Base-by-base conservation (phyloP, 2,113 vertebrate species). In the Sylvietta virens region DNA sequence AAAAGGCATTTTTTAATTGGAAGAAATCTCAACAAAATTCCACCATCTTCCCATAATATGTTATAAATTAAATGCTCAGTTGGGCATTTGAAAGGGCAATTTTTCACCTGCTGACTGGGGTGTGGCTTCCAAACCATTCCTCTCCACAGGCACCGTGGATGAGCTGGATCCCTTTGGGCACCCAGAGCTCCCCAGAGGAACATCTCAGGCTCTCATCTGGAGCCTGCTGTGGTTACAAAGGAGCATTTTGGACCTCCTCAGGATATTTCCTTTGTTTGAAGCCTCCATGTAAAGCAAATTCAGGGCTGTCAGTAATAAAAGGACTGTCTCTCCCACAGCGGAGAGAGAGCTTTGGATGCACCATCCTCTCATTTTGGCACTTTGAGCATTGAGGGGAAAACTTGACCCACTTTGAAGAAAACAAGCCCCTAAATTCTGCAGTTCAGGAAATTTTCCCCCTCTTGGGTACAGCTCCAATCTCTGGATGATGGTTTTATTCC, bases 381-480 rank as follows among this genome's bases (percentile, higher is more conserved):
- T 1, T 5, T 6, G 50, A 50, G 7, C 10, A 2, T 0, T 42
- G 26, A 77, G 81, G 53, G 27, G 56, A 76, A 74, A 67, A 15
- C 7, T 10, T 35, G 33, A 39, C 7, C 4, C 0, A 0, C 10
- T 77, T 4, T 20, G 35, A 79, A 80, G 65, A 51, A 10, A 72
- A 60, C 0, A 0, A 83, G 3, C 3, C 30, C 20, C 13, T 48
- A 1, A 84, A 67, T 91, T 44, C 37, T 72, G 11, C 3, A n/a
- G 6, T 30, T 73, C 51, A 44, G 62, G 24, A 51, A 23, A 81
- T 92, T 30, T 28, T 6, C 6, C 6, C 31, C 6, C 3, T 27
- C 40, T 71, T 47, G 40, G 40, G 56, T 13, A 19, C 60, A 80
- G 48, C 35, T 50, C 15, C 37, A 61, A 11, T 18, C 62, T 70